phyloP scores from a whole-genome alignment of 2,888 invertebrate species.

The Sinotaia quadrata region DNA sequence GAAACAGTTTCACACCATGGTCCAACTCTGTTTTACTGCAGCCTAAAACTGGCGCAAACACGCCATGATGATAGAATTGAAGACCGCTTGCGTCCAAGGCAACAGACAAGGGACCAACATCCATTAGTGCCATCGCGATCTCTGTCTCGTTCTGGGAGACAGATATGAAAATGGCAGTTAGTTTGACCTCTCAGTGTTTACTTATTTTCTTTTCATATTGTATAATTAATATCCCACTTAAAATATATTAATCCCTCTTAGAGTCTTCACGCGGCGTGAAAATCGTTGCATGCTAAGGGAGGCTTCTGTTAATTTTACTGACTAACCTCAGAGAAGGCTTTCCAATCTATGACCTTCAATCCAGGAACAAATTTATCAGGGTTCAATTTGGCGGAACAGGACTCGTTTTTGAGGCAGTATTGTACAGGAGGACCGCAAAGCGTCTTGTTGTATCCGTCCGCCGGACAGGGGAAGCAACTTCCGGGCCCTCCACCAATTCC shows the following conservation, averaged over 20 bases:
- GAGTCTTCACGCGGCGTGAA: no score
- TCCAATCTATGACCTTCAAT: slow-evolving; percentile 59
- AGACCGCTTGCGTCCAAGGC: slow-evolving; percentile 61
- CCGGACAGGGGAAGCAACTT: slow-evolving; percentile 57
- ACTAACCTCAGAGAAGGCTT: slow-evolving; percentile 52
- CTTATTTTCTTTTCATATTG: neutral
- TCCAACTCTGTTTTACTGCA: slow-evolving; percentile 27
- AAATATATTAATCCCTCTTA: no score
- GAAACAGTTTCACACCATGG: no score
- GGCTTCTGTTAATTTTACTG: neutral
- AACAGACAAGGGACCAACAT: slow-evolving; percentile 61
- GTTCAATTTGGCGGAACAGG: slow-evolving; percentile 59
- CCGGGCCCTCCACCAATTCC: slow-evolving; percentile 53
- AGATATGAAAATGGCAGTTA: neutral
- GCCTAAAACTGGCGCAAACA: slow-evolving; percentile 26
- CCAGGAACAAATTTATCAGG: slow-evolving; percentile 58
- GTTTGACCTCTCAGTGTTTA: neutral
- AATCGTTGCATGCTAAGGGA: neutral
- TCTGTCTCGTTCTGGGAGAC: slow-evolving; percentile 58
- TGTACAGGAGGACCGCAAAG: slow-evolving; percentile 62
- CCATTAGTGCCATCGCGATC: slow-evolving; percentile 60
- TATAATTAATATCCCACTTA: neutral
- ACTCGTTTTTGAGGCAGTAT: slow-evolving; percentile 60
- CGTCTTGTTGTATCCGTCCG: slow-evolving; percentile 59
- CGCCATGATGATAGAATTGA: slow-evolving; percentile 39